Base-by-base conservation (phyloP, 1,140 invertebrate species). In the Fopius arisanus region DNA sequence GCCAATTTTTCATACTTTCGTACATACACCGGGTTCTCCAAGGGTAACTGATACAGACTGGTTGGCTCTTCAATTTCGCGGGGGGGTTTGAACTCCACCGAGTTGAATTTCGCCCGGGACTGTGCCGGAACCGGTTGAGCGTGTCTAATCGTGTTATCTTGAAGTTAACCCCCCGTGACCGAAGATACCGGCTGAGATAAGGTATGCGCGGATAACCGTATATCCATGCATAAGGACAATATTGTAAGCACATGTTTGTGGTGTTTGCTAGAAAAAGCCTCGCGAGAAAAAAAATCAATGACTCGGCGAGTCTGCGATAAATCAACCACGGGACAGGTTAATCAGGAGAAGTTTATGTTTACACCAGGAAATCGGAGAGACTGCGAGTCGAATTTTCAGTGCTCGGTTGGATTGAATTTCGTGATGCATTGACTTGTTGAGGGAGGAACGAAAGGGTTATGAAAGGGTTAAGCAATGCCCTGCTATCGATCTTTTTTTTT, bases 141-240 rank as follows among this genome's bases (percentile, higher is more conserved):
- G 77, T 72, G 74, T 72, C 72, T 77, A 78, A 76, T 77, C 78
- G 75, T 67, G 77, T 75, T 80, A 79, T 82, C 81, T 80, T 73
- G 41, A 72, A 62, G 73, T 83, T 83, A 83, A 86, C 78, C 84
- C 77, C 74, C 77, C 77, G 66, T 82, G 80, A 83, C 82, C 83
- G 78, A 72, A 74, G 79, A 75, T 68, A 23, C 40, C 31, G 33
- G 66, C 41, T 40, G 3, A 37, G 70, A 72, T 75, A 75, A 51
- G 28, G 19, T 48, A 74, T 74, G 62, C n/a, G 28, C 54, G 37
- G 37, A 41, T 65, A 54, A 41, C 71, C 19, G 19, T 70, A 43
- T 51, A 31, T 68, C 16, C 63, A 75, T 65, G 21, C 59, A 43
- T 31, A 72, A 67, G 77, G 79, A 80, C 81, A 70, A 82, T 84